These are phyloP conservation scores for Acipenser oxyrinchus DNA, from an alignment of 2,797 vertebrate genomes.

Conservation along the genomic window DNA sequence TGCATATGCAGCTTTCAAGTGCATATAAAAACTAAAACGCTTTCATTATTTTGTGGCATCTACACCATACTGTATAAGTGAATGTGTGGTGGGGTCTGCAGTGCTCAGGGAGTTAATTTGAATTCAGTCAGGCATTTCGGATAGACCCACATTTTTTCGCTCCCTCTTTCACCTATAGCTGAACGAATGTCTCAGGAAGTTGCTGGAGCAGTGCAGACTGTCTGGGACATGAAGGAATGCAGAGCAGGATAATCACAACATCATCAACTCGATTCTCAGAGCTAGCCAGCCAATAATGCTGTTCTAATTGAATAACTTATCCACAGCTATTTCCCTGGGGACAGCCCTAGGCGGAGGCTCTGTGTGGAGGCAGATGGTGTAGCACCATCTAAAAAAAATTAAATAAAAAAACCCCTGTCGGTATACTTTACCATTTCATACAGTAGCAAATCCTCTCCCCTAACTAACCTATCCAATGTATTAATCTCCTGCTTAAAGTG, in stretches of 20 bases:
- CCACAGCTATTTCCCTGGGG: constrained; percentile 85
- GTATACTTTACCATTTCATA: constrained; percentile 11
- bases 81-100: constrained; percentile 41
- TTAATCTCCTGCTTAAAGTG: too few species aligned
- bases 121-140: constrained; percentile 70
- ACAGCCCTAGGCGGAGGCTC: constrained; percentile 59
- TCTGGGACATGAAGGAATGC: constrained; percentile 80
- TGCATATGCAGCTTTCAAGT: too few species aligned
- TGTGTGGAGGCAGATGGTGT: constrained; percentile 75
- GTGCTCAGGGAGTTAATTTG: constrained; percentile 64
- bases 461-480: not conserved
- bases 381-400: constrained; percentile 29
- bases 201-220: constrained; percentile 50
- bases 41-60: not conserved
- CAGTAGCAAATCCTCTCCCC: not conserved
- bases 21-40: too few species aligned
- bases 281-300: constrained; percentile 91
- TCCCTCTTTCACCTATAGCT: constrained; percentile 51
- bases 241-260: constrained; percentile 88
- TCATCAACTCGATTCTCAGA: constrained; percentile 88
- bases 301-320: constrained; percentile 99
- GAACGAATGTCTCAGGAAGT: constrained; percentile 53
- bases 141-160: constrained; percentile 49
- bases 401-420: constrained; percentile 16
- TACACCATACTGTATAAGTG: constrained; percentile 38